phyloP scores from a whole-genome alignment of 2,797 vertebrate species.

The Cossypha niveicapilla region DNA sequence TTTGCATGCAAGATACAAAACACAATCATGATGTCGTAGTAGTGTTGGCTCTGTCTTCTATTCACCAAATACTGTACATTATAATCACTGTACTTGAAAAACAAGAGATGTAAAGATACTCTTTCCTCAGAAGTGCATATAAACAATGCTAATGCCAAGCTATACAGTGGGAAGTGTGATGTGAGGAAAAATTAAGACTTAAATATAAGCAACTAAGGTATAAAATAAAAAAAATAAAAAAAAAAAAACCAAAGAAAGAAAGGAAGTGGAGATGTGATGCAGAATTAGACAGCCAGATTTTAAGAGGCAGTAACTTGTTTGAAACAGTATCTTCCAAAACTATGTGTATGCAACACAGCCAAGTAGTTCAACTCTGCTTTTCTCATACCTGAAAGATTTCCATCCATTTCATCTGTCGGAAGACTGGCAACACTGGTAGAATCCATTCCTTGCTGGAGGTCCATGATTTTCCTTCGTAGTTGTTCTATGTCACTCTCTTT shows the following conservation, averaged over 20 bases:
- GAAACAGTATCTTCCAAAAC: not conserved
- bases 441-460: slow-evolving; percentile 91
- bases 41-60: not conserved
- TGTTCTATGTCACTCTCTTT: slow-evolving; percentile 99
- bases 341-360: not conserved
- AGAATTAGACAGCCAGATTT: not conserved
- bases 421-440: slow-evolving; percentile 92
- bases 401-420: slow-evolving; percentile 89
- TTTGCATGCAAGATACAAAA: not conserved
- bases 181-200: not conserved
- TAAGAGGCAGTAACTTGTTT: not conserved
- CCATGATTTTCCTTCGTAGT: slow-evolving; percentile 87
- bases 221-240: not conserved
- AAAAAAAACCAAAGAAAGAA: not conserved
- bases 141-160: not conserved
- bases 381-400: slow-evolving; percentile 88
- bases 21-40: not conserved
- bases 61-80: not conserved
- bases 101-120: not conserved
- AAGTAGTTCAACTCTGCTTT: not conserved
- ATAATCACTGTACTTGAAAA: not conserved
- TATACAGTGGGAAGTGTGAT: not conserved
- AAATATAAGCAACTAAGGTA: not conserved
- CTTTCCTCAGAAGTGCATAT: not conserved
- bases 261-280: not conserved